Conservation (phyloP, 2,797 vertebrate genomes). For the Agapornis canus region DNA sequence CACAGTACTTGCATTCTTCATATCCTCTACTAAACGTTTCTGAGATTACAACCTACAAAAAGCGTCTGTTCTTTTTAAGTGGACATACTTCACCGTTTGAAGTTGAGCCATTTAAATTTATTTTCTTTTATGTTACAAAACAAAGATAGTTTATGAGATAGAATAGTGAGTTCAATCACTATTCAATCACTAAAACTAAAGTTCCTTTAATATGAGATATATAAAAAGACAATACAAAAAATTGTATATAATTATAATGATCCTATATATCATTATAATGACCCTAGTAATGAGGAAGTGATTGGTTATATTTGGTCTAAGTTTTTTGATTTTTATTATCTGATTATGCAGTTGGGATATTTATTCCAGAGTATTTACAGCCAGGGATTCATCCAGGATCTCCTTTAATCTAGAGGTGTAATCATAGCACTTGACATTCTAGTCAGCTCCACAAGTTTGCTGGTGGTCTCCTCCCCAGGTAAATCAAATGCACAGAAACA, state of each 20-base stretch:
- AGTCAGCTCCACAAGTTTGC: background rate
- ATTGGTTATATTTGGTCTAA: background rate
- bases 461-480: background rate
- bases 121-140: background rate
- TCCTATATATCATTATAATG: background rate
- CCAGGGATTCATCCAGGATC: background rate
- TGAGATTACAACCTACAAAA: background rate
- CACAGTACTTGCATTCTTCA: background rate
- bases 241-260: background rate
- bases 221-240: background rate
- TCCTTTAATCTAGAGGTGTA: background rate
- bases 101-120: background rate
- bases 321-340: background rate
- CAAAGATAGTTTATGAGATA: background rate
- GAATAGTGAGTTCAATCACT: background rate
- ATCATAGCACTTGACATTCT: background rate
- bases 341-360: background rate
- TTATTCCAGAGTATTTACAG: background rate
- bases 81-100: background rate
- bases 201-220: background rate
- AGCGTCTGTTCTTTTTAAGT: background rate
- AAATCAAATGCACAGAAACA: background rate
- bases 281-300: background rate
- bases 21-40: background rate
- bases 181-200: too few species aligned